Evolutionary conservation across 1,140 invertebrate species (phyloP).

Genomic region (Sarcophaga bullata): DNA sequence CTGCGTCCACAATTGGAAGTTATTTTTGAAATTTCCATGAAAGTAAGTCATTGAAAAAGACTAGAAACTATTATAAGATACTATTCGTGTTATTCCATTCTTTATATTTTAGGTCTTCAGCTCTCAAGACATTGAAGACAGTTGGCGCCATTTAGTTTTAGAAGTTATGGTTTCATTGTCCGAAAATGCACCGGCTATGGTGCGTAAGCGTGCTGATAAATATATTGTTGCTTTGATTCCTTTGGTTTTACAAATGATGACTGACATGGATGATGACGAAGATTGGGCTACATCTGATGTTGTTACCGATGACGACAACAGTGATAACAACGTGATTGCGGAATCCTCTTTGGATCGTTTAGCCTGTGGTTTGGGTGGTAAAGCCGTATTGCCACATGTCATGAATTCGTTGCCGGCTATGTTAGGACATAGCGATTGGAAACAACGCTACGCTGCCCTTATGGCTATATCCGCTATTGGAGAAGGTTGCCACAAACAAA

Average conservation of each 20-base stretch:
- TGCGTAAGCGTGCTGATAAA: slow-evolving; percentile 87
- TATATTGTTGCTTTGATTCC: slow-evolving; percentile 84
- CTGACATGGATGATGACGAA: slow-evolving; percentile 88
- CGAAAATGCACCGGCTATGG: slow-evolving; percentile 95
- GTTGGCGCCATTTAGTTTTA: slow-evolving; percentile 89
- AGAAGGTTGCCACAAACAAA: slow-evolving; percentile 98
- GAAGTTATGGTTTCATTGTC: slow-evolving; percentile 95
- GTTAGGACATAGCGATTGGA: slow-evolving; percentile 86
- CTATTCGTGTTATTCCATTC: neutral
- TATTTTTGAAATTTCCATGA: slow-evolving; percentile 93
- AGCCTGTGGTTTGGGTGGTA: slow-evolving; percentile 95
- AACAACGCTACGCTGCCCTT: slow-evolving; percentile 91
- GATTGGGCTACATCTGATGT: slow-evolving; percentile 84
- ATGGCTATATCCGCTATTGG: slow-evolving; percentile 99
- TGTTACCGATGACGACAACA: slow-evolving; percentile 86
- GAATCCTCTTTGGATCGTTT: slow-evolving; percentile 96
- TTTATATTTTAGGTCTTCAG: slow-evolving; percentile 65
- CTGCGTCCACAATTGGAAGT: slow-evolving; percentile 84
- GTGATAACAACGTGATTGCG: slow-evolving; percentile 91
- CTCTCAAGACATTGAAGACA: slow-evolving; percentile 80
- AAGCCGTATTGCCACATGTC: slow-evolving; percentile 91
- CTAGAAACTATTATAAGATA: neutral
- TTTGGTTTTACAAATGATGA: slow-evolving; percentile 94
- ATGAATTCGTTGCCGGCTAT: slow-evolving; percentile 86
- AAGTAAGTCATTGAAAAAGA: slow-evolving; percentile 68